Conservation (phyloP, 2,888 invertebrate genomes). For the Gerosis bhagava region DNA sequence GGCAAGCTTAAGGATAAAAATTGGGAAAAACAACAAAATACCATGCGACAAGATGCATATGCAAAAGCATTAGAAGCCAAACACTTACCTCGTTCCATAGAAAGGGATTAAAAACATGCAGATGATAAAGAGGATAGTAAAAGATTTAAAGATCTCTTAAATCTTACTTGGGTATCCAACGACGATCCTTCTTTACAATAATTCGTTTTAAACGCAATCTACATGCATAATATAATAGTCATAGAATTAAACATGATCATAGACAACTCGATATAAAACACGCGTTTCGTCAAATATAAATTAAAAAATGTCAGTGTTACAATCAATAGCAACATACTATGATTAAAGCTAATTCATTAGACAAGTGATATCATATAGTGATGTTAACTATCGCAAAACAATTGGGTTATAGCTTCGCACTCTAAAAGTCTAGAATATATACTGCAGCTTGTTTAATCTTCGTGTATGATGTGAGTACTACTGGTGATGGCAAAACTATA, state of each 20-base stretch:
- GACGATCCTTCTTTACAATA: slow-evolving; percentile 75
- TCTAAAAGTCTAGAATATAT: slow-evolving; percentile 66
- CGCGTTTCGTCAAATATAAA: slow-evolving; percentile 53
- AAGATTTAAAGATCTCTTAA: slow-evolving; percentile 58
- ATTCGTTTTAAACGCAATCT: slow-evolving; percentile 48
- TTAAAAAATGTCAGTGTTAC: slow-evolving; percentile 62
- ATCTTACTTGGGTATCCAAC: slow-evolving; percentile 79
- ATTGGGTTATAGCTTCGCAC: slow-evolving; percentile 74
- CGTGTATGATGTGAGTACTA: slow-evolving; percentile 19
- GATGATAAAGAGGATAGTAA: slow-evolving; percentile 52
- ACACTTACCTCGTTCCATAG: slow-evolving; percentile 57
- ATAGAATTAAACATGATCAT: slow-evolving; percentile 54
- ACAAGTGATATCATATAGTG: slow-evolving; percentile 59
- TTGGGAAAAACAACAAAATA: slow-evolving; percentile 46
- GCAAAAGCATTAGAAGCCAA: slow-evolving; percentile 57
- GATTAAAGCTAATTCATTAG: slow-evolving; percentile 67
- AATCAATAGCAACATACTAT: slow-evolving; percentile 72
- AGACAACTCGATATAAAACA: slow-evolving; percentile 38
- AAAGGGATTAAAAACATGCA: slow-evolving; percentile 53
- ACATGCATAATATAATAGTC: slow-evolving; percentile 59
- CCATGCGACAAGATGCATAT: slow-evolving; percentile 71
- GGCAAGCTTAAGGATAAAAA: slow-evolving; percentile 59
- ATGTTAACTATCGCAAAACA: slow-evolving; percentile 78
- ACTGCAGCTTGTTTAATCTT: slow-evolving; percentile 42
- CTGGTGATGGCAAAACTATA: slow-evolving; percentile 28